Conservation (phyloP, 1,140 invertebrate species). For the Propsilocerus akamusi region DNA sequence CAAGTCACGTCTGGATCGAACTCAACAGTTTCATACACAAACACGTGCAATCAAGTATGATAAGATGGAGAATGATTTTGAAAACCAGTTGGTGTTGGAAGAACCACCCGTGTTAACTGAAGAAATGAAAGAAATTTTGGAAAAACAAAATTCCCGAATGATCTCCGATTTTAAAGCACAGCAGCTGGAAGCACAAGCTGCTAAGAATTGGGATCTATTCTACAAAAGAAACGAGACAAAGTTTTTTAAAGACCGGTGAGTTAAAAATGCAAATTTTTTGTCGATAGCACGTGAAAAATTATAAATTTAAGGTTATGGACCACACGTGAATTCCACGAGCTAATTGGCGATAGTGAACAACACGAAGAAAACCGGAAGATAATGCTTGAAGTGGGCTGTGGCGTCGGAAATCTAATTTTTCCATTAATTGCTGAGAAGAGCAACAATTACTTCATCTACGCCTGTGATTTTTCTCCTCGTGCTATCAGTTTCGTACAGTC, state of each 20-base stretch:
- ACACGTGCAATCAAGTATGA: too few species aligned
- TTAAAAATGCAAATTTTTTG: not conserved
- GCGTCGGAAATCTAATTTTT: slow-evolving; percentile 93
- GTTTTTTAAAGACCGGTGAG: slow-evolving; percentile 91
- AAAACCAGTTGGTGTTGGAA: not conserved
- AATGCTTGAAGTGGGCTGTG: slow-evolving; percentile 85
- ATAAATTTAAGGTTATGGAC: slow-evolving; percentile 46
- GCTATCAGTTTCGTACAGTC: slow-evolving; percentile 75
- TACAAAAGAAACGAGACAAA: slow-evolving; percentile 82
- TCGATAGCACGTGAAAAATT: not conserved
- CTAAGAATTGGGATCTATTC: slow-evolving; percentile 94
- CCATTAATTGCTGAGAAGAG: slow-evolving; percentile 69
- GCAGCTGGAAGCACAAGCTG: slow-evolving; percentile 70
- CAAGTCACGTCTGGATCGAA: too few species aligned
- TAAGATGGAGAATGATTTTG: not conserved
- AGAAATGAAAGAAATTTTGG: slow-evolving; percentile 37
- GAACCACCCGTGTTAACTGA: slow-evolving; percentile 24
- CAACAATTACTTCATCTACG: slow-evolving; percentile 56
- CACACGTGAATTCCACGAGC: slow-evolving; percentile 78
- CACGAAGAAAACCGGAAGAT: slow-evolving; percentile 17
- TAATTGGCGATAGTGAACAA: slow-evolving; percentile 28
- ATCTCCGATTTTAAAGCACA: slow-evolving; percentile 59
- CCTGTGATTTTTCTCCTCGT: slow-evolving; percentile 85
- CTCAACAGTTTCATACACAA: too few species aligned
- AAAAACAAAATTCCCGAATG: slow-evolving; percentile 46